Evolutionary conservation across 2,797 vertebrate genomes (phyloP), one percentile per base, ranked within the genome.

Genomic region (Trematomus bernacchii): DNA sequence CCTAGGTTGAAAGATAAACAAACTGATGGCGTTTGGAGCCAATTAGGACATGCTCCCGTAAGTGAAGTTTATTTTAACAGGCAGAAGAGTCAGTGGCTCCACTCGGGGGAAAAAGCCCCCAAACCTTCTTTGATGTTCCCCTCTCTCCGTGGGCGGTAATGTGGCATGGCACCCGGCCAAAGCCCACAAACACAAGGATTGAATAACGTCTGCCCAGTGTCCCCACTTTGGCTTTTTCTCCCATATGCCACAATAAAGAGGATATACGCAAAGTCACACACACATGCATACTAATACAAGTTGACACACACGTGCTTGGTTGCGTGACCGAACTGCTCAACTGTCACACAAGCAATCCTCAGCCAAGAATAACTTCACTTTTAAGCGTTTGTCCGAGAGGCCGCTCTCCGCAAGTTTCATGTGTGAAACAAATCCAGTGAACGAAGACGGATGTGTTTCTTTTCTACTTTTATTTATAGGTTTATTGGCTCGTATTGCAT

Each of bases 1-100:
- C 59, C 76, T 55, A 21, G 68, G 81, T 89, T 89, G 77, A 76
- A 85, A 93, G 73, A 89, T 86, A 90, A 92, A 91, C 81, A 88
- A 89, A 86, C 78, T 77, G 76, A 82, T 78, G 83, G 73, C 72
- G 85, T 86, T 90, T 71, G 76, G 71, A 89, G 81, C 82, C 85
- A 89, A 85, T 89, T 84, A 83, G 54, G 79, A 73, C 59, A 55
- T 44, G 23, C 59, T 66, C 59, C 64, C 67, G 58, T 63, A 83
- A 82, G 69, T 68, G 73, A 55, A 83, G 70, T 52, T 73, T 79
- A 67, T 82, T 83, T 84, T 79, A 87, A 80, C 54, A 84, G 66
- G 55, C 59, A 46, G 18, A 85, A 3, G 43, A 84, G 77, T 87
- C 74, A 77, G 71, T 66, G 66, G 63, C 69, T 88, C 71, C 80